Evolutionary conservation across 2,888 invertebrate genomes (phyloP), one percentile per base, ranked within the genome.

Genomic region (Odiellus spinosus): DNA sequence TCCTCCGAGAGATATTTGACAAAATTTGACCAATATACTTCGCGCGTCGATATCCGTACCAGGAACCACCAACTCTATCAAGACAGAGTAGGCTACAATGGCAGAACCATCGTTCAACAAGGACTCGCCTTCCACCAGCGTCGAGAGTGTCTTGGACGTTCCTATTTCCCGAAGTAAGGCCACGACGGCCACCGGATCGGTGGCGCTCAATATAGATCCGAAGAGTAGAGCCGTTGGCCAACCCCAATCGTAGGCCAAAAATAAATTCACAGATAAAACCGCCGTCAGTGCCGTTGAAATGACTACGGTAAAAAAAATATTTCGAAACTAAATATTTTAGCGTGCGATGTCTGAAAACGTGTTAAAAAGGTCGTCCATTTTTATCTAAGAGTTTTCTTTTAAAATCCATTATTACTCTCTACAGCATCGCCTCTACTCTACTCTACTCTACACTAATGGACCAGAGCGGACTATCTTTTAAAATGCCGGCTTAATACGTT

Each of bases 181-280:
- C 5, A 69, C 68, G 0, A 70, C 68, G 10, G 70, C 67, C 1
- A 69, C 67, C 1, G 70, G 69, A 55, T 70, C 70, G 1, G 69
- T 70, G 10, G 69, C 68, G 51, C 64, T 64, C 19, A 69, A 59
- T 18, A 69, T 65, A 3, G 64, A 56, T 0, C 68, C 67, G 56
- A 68, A 69, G 50, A 69, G 59, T 46, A 66, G 53, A 1, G 64
- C 60, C 15, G 59, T 56, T 3, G 55, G 53, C 61, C 65, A 66
- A 15, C 56, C 51, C 68, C 68, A 70, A 10, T 58, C 46, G 46
- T 64, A 62, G 57, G 53, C 54, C 45, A 61, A 61, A 42, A 63
- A 49, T 35, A 61, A 58, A 40, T 56, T 54, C 5, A 58, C 55
- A 41, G 54, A 46, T 40, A 63, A 55, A 1, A 60, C 49, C 12